Conservation (phyloP, 2,113 vertebrate species). For the Andinoacara biseriatus region DNA sequence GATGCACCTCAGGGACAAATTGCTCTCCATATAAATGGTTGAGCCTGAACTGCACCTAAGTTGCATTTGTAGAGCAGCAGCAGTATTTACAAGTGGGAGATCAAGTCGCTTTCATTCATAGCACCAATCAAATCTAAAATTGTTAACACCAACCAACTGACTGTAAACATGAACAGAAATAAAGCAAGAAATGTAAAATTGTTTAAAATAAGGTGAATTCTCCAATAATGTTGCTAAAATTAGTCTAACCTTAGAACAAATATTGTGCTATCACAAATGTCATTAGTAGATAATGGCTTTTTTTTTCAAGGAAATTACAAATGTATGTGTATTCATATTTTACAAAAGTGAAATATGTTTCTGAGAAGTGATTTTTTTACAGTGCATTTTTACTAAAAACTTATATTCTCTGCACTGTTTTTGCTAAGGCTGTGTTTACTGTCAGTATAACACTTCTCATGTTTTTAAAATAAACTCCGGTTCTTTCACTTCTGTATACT, state of each 20-base stretch:
- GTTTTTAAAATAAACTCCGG: slow-evolving; percentile 67
- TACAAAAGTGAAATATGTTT: slow-evolving; percentile 9
- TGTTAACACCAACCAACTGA: background rate
- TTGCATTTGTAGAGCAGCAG: background rate
- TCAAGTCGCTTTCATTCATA: background rate
- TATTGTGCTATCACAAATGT: background rate
- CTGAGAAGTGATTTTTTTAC: slow-evolving; percentile 7
- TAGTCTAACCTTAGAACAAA: background rate
- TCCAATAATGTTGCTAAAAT: background rate
- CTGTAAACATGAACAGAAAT: background rate
- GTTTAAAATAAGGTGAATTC: background rate
- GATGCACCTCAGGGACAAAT: slow-evolving; percentile 42
- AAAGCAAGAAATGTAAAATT: background rate
- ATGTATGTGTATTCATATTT: background rate
- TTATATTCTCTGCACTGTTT: slow-evolving; percentile 19
- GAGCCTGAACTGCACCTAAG: background rate
- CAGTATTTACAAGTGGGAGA: background rate
- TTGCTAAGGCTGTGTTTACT: slow-evolving; percentile 3
- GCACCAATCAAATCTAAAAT: background rate
- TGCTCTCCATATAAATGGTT: background rate
- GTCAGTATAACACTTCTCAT: background rate
- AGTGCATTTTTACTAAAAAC: background rate
- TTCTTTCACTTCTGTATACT: slow-evolving; percentile 51
- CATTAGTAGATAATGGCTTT: background rate
- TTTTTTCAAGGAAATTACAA: background rate